Evolutionary conservation across 2,888 invertebrate genomes (phyloP).

Genomic region (Adelphocoris suturalis): DNA sequence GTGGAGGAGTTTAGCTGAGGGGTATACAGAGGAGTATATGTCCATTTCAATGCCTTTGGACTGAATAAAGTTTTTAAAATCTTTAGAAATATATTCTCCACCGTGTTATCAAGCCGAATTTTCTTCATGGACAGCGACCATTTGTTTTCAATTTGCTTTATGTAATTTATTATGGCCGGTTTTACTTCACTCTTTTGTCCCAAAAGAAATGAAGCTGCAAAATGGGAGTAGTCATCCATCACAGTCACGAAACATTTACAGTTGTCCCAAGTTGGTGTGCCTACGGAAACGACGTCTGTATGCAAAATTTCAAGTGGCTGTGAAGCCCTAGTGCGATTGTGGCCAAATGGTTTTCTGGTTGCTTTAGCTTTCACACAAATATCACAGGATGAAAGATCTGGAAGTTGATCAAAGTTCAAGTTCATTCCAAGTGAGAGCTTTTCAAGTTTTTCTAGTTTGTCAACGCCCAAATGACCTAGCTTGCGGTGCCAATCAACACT

Average conservation of each 20-base stretch:
- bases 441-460: conserved; percentile 47
- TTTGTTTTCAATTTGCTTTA: conserved; percentile 52
- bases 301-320: no score
- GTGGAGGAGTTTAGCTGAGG: no score
- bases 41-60: conserved; percentile 54
- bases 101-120: conserved; percentile 49
- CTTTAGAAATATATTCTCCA: conserved; percentile 31
- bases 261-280: no score
- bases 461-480: conserved; percentile 34
- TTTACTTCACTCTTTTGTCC: no score
- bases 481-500: conserved; percentile 47
- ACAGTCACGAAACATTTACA: no score
- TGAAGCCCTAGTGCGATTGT: no score
- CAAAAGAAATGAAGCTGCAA: no score
- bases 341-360: no score
- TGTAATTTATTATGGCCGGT: neutral
- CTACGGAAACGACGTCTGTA: no score
- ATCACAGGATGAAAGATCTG: no score
- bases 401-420: neutral
- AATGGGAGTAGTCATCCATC: no score
- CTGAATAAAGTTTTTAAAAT: conserved; percentile 38
- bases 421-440: conserved; percentile 47
- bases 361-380: no score
- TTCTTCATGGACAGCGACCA: conserved; percentile 48
- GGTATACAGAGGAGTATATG: conserved; percentile 50